Evolutionary conservation across 2,888 invertebrate species (phyloP).

Genomic region (Ichneumon xanthorius): DNA sequence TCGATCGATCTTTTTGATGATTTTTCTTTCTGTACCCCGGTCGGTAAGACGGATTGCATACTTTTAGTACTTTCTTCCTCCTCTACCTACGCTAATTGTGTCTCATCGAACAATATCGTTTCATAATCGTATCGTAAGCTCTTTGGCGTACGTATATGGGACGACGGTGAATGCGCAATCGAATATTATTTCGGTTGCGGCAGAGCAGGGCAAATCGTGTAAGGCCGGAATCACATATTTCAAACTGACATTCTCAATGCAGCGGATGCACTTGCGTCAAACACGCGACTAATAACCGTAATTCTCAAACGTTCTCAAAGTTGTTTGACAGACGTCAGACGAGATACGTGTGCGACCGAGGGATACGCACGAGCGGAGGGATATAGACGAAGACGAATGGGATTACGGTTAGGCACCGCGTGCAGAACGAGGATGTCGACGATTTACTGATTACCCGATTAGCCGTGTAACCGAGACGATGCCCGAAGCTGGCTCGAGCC

Average conservation of each 20-base stretch:
- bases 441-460: constrained; percentile 74
- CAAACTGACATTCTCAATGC: constrained; percentile 14
- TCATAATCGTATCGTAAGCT: neutral
- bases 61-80: neutral
- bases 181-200: constrained; percentile 1
- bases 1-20: neutral
- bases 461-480: constrained; percentile 62
- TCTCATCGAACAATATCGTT: too few relatives aligned
- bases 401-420: constrained; percentile 26
- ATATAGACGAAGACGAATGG: constrained; percentile 34
- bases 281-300: constrained; percentile 40
- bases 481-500: constrained; percentile 38
- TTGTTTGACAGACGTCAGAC: constrained; percentile 58
- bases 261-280: constrained; percentile 52
- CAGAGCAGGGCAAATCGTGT: neutral
- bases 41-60: neutral
- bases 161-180: constrained; percentile 6
- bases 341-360: constrained; percentile 11
- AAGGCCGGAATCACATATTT: constrained; percentile 24
- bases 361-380: neutral
- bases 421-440: constrained; percentile 75
- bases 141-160: neutral
- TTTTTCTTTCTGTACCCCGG: neutral
- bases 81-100: too few relatives aligned
- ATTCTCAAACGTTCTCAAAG: constrained; percentile 27